phyloP scores from a whole-genome alignment of 1,140 invertebrate species.

The Drosophila kurseongensis region DNA sequence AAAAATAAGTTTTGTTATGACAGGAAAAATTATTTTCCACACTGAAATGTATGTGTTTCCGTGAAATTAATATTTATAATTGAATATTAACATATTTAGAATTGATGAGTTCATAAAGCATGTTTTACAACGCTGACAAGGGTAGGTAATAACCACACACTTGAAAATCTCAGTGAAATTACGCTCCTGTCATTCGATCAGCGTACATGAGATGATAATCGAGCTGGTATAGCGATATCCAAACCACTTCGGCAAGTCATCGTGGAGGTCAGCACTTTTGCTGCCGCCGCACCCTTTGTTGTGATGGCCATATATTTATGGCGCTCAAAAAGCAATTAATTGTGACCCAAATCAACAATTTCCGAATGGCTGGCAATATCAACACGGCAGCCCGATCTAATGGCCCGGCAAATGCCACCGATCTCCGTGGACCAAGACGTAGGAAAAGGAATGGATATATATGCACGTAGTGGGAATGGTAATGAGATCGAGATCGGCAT shows the following conservation, averaged over 20 bases:
- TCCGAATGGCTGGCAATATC: conserved; percentile 60
- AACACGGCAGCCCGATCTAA: conserved; percentile 52
- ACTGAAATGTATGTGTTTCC: too few relatives aligned
- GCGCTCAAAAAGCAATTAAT: conserved; percentile 76
- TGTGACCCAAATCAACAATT: conserved; percentile 77
- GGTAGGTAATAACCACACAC: not conserved
- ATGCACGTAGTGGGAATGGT: conserved; percentile 27
- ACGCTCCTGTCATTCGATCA: conserved; percentile 18
- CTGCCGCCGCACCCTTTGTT: conserved; percentile 62
- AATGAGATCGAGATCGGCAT: conserved; percentile 34
- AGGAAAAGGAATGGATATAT: conserved; percentile 33
- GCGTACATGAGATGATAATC: conserved; percentile 17
- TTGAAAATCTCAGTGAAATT: not conserved
- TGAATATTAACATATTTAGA: not conserved
- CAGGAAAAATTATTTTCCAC: too few relatives aligned
- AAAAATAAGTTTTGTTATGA: too few relatives aligned
- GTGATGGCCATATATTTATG: conserved; percentile 77
- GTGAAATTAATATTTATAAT: too few relatives aligned
- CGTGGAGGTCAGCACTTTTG: conserved; percentile 35
- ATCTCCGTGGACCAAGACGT: conserved; percentile 51
- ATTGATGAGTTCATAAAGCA: not conserved
- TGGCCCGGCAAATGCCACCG: conserved; percentile 65
- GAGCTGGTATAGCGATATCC: not conserved
- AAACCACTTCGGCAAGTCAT: conserved; percentile 25
- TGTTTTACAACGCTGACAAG: not conserved